These are phyloP conservation scores for Dendrocincla tyrannina DNA, from an alignment of 2,797 vertebrate species.

Conservation along the genomic window DNA sequence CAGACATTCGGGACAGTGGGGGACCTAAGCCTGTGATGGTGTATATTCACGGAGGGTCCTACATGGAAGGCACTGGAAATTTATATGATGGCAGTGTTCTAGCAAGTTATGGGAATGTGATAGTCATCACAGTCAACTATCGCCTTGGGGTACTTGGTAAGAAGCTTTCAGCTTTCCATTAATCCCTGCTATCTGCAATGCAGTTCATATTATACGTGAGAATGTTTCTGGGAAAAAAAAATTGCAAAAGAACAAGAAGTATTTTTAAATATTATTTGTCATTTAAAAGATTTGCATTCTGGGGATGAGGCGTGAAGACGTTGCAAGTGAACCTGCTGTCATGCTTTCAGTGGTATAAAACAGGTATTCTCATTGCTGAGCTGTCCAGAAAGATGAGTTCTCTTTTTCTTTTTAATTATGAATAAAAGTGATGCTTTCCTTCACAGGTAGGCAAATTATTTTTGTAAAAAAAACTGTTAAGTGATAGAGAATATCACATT, in stretches of 20 bases:
- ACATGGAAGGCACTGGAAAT: conserved; percentile 99
- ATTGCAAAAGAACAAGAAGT: background rate
- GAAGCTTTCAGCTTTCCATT: conserved; percentile 70
- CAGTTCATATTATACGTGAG: background rate
- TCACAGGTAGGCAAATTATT: background rate
- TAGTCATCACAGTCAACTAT: conserved; percentile 99
- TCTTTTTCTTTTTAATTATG: background rate
- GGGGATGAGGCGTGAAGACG: background rate
- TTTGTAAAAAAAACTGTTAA: background rate
- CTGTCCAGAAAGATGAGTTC: background rate
- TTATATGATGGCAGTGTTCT: conserved; percentile 99
- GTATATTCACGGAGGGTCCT: conserved; percentile 98
- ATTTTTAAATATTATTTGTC: background rate
- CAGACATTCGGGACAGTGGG: conserved; percentile 99
- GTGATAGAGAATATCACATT: background rate
- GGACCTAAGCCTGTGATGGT: conserved; percentile 99
- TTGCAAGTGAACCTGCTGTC: background rate
- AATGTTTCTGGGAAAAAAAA: background rate
- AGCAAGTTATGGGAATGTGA: conserved; percentile 99
- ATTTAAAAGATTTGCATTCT: background rate
- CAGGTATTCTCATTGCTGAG: background rate
- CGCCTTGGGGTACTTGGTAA: conserved; percentile 98
- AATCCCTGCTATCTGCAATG: conserved; percentile 48
- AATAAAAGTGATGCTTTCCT: background rate
- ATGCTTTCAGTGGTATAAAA: background rate